Percentiles rank a stretch among this genome's conserved stretches.
Conservation (phyloP, 2,888 invertebrate species). For the Nymphalis urticae region DNA sequence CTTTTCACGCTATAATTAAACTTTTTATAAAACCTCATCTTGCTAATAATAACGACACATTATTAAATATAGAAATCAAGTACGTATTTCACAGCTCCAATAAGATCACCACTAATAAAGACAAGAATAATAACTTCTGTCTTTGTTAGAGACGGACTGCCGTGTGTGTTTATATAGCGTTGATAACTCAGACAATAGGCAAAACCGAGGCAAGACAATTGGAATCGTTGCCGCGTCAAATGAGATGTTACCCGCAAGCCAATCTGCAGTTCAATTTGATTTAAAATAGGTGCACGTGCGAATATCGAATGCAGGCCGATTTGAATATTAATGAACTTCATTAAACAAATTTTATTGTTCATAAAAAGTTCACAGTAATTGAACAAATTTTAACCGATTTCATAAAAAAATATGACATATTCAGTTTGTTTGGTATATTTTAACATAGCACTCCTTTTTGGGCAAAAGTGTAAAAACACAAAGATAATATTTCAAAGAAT, state of each 20-base stretch:
- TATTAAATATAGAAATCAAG: neutral
- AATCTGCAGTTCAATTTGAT: constrained; percentile 77
- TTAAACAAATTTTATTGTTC: neutral
- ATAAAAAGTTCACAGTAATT: neutral
- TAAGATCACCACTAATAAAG: constrained; percentile 13
- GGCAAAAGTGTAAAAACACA: too few species aligned
- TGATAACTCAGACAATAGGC: constrained; percentile 63
- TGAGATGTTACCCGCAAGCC: constrained; percentile 71
- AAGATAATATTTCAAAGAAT: too few species aligned
- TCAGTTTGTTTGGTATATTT: too few species aligned
- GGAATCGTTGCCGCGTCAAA: constrained; percentile 75
- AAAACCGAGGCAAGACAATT: constrained; percentile 64
- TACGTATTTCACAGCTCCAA: neutral
- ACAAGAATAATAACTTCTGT: constrained; percentile 40
- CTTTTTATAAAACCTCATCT: too few species aligned
- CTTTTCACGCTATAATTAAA: too few species aligned
- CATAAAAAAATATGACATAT: too few species aligned
- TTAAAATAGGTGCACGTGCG: constrained; percentile 67
- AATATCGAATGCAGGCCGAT: constrained; percentile 35
- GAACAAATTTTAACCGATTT: too few species aligned
- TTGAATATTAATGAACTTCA: constrained; percentile 21
- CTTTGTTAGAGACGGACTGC: constrained; percentile 38
- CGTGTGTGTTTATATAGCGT: constrained; percentile 50
- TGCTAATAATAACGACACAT: neutral
- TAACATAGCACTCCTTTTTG: too few species aligned